These are phyloP conservation scores for Drosophila santomea DNA, from an alignment of 1,140 invertebrate species.

Conservation along the genomic window DNA sequence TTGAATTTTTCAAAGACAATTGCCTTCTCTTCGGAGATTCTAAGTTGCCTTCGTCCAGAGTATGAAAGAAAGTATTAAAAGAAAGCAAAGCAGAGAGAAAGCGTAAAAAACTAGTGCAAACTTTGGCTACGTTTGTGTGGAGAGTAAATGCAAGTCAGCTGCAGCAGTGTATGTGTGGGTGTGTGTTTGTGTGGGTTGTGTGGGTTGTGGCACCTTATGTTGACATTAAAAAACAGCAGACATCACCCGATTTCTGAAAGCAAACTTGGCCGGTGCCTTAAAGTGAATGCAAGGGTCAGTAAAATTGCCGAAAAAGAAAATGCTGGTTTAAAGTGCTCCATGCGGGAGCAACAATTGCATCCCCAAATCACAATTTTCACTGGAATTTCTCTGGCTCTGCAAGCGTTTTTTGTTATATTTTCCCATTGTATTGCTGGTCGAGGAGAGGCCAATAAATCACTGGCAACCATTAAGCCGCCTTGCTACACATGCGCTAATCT, in stretches of 20 bases:
- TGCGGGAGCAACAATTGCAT: conserved; percentile 25
- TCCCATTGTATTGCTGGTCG: conserved; percentile 33
- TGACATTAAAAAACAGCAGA: conserved; percentile 56
- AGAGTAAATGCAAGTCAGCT: conserved; percentile 29
- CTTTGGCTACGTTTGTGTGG: conserved; percentile 22
- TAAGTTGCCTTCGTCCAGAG: neutral
- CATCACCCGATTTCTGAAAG: neutral
- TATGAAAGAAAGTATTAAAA: conserved; percentile 1
- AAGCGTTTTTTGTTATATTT: conserved; percentile 15
- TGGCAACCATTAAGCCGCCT: conserved; percentile 68
- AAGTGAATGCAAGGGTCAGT: conserved; percentile 43
- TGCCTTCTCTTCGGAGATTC: neutral
- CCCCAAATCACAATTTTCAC: conserved; percentile 26
- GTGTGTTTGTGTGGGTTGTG: conserved; percentile 21
- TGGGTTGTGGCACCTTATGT: conserved; percentile 51
- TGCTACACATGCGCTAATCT: conserved; percentile 77
- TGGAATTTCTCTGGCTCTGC: neutral
- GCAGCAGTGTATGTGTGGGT: conserved; percentile 7
- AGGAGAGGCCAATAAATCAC: conserved; percentile 68
- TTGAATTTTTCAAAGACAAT: neutral
- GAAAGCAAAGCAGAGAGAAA: conserved; percentile 3
- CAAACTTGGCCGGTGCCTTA: conserved; percentile 44
- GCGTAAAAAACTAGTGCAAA: conserved; percentile 30
- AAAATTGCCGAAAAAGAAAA: conserved; percentile 15
- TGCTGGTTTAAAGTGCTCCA: conserved; percentile 2